A percentile compares a stretch with the other conserved stretches of the same genome.
Conservation (phyloP, 2,797 vertebrate species). For the Micromesistius poutassou region DNA sequence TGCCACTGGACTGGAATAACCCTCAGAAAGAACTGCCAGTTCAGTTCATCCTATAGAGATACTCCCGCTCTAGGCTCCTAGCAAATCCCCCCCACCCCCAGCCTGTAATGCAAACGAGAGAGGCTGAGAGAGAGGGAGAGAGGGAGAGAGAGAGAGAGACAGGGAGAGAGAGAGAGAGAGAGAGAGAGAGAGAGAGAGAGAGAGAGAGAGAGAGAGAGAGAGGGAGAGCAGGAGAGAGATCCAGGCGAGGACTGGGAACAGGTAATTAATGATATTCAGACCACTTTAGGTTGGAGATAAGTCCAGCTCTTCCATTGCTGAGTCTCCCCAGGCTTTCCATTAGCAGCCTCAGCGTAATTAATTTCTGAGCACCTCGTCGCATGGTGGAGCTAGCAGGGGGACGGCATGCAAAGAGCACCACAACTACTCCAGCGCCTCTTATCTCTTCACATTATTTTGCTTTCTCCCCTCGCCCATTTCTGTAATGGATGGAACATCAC, state of each 20-base stretch:
- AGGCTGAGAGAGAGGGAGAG: no score
- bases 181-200: no score
- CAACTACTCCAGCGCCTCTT: slow-evolving; percentile 8
- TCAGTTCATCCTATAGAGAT: no score
- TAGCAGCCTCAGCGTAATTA: slow-evolving; percentile 56
- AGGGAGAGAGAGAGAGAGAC: no score
- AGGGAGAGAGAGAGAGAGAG: no score
- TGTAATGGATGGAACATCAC: slow-evolving; percentile 48
- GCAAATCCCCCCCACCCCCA: no score
- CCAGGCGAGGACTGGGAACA: slow-evolving; percentile 31
- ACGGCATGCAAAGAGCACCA: not conserved
- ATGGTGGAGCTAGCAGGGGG: slow-evolving; percentile 27
- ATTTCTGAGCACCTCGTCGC: slow-evolving; percentile 43
- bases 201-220: no score
- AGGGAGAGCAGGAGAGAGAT: slow-evolving; percentile 2
- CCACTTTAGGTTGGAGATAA: slow-evolving; percentile 56
- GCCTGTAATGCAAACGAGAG: no score
- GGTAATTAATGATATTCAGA: slow-evolving; percentile 61
- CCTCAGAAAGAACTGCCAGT: no score
- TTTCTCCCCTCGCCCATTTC: slow-evolving; percentile 17
- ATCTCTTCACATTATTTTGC: not conserved
- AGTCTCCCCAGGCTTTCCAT: slow-evolving; percentile 53
- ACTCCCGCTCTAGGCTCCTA: no score
- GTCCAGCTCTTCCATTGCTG: slow-evolving; percentile 42
- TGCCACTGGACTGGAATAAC: no score